Evolutionary conservation across 2,888 invertebrate genomes (phyloP).

Genomic region (Callyntrura guangdongensis): DNA sequence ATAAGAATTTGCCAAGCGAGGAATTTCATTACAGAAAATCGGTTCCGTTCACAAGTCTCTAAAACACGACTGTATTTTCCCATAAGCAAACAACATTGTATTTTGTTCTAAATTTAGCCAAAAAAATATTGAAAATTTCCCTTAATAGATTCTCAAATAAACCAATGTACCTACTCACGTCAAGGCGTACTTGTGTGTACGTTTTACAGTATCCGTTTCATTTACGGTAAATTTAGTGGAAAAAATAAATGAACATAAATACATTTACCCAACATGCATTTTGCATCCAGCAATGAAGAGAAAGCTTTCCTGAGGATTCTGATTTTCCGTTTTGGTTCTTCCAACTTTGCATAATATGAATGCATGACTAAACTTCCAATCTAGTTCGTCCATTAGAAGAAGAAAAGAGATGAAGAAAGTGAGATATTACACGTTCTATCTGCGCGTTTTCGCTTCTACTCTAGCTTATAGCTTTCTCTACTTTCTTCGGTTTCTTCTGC

Average conservation of each 20-base stretch:
- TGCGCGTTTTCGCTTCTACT: neutral
- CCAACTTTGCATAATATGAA: slow-evolving; percentile 4
- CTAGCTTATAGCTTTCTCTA: neutral
- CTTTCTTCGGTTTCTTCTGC: neutral
- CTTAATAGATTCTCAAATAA: neutral
- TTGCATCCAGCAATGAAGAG: neutral
- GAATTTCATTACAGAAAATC: slow-evolving; percentile 43
- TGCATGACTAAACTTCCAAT: slow-evolving; percentile 57
- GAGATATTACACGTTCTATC: slow-evolving; percentile 48
- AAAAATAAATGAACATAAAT: slow-evolving; percentile 51
- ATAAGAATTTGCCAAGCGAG: neutral
- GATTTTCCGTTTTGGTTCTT: neutral
- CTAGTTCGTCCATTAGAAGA: slow-evolving; percentile 35
- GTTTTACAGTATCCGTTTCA: slow-evolving; percentile 9
- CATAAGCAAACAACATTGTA: neutral
- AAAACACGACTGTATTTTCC: neutral
- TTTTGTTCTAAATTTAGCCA: neutral
- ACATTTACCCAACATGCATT: neutral
- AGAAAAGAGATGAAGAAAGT: slow-evolving; percentile 46
- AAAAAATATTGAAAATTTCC: slow-evolving; percentile 18
- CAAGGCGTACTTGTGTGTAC: neutral
- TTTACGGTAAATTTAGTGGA: slow-evolving; percentile 42
- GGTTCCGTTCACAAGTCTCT: neutral
- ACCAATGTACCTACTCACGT: no score
- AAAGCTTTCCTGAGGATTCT: neutral